phyloP scores from a whole-genome alignment of 2,113 vertebrate genomes.

The Gallinago paraguaiae region DNA sequence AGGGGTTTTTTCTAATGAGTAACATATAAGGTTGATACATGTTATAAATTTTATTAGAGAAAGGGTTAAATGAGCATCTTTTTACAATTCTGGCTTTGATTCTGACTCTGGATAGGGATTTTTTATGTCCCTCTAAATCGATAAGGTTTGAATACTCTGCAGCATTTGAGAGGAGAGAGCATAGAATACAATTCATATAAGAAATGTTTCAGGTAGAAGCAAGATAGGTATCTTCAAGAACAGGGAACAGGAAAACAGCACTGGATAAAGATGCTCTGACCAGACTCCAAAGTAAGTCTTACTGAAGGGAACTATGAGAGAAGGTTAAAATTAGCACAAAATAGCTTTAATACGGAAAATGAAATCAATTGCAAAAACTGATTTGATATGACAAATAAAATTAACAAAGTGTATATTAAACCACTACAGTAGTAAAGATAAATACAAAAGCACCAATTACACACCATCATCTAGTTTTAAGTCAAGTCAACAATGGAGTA shows the following conservation, averaged over 20 bases:
- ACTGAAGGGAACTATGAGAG: not conserved
- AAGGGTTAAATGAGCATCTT: not conserved
- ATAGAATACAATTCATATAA: not conserved
- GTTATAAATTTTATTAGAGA: constrained; percentile 1
- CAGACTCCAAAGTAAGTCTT: not conserved
- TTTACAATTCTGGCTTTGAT: not conserved
- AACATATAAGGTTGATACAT: constrained; percentile 6
- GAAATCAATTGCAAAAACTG: not conserved
- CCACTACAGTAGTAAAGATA: not conserved
- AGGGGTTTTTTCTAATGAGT: constrained; percentile 61
- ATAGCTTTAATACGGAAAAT: not conserved
- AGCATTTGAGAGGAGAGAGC: not conserved
- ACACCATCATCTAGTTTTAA: not conserved
- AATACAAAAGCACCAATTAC: not conserved
- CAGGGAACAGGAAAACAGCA: not conserved
- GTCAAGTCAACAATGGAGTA: not conserved
- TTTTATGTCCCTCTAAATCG: not conserved
- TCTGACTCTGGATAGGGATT: not conserved
- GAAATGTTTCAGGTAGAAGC: not conserved
- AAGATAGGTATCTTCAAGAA: not conserved
- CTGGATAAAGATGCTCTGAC: not conserved
- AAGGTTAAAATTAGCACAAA: not conserved
- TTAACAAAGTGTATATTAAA: not conserved
- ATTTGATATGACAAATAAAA: not conserved
- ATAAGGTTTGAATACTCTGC: not conserved